Conservation (phyloP, 2,113 vertebrate species). For the Boulengerochromis microlepis region DNA sequence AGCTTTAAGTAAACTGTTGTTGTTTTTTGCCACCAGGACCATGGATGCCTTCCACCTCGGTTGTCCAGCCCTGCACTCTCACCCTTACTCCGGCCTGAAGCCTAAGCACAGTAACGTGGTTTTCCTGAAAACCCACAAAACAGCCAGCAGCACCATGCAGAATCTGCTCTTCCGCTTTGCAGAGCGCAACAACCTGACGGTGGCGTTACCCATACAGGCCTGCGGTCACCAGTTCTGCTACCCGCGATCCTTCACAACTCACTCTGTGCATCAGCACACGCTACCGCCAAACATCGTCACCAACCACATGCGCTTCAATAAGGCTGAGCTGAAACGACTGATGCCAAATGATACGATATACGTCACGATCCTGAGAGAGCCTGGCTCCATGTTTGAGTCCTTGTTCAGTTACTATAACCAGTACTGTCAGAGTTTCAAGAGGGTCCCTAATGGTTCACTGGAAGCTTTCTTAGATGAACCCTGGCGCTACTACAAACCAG, state of each 20-base stretch:
- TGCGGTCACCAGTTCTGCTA: slow-evolving; percentile 87
- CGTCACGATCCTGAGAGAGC: slow-evolving; percentile 82
- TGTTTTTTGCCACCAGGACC: slow-evolving; percentile 56
- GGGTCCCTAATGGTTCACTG: slow-evolving; percentile 78
- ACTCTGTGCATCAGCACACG: slow-evolving; percentile 80
- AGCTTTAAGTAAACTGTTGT: background rate
- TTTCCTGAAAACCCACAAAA: slow-evolving; percentile 90
- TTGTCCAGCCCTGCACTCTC: slow-evolving; percentile 41
- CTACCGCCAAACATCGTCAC: slow-evolving; percentile 74
- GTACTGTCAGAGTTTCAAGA: slow-evolving; percentile 77
- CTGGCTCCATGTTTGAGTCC: slow-evolving; percentile 83
- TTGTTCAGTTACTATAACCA: slow-evolving; percentile 84
- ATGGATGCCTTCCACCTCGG: slow-evolving; percentile 61
- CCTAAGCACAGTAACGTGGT: slow-evolving; percentile 77
- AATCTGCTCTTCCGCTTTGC: slow-evolving; percentile 87
- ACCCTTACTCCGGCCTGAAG: slow-evolving; percentile 25
- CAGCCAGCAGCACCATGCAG: slow-evolving; percentile 82
- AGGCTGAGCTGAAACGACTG: slow-evolving; percentile 65
- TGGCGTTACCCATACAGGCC: slow-evolving; percentile 75
- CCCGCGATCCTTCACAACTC: slow-evolving; percentile 72
- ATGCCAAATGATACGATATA: slow-evolving; percentile 81
- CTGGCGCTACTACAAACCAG: slow-evolving; percentile 73
- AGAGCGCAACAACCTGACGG: slow-evolving; percentile 80
- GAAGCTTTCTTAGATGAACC: slow-evolving; percentile 77
- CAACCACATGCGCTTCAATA: slow-evolving; percentile 82